Percentiles rank a stretch among this genome's conserved stretches.
Evolutionary conservation across 2,888 invertebrate genomes (phyloP).

Genomic region (Cabera pusaria): DNA sequence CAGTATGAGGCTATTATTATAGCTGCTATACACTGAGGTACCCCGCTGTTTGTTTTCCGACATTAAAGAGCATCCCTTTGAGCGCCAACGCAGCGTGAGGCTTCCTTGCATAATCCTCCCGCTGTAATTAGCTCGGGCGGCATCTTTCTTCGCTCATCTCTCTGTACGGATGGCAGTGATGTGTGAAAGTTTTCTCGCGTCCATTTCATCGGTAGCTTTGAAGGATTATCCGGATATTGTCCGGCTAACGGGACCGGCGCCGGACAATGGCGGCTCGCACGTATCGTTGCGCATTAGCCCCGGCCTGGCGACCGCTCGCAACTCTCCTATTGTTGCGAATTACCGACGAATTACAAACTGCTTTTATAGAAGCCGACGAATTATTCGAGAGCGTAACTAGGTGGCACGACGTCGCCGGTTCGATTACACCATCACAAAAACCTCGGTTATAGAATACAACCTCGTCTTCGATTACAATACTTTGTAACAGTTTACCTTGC

Average conservation of each 20-base stretch:
- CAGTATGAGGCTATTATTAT: conserved; percentile 27
- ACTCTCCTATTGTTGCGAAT: conserved; percentile 70
- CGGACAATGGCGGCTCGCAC: conserved; percentile 60
- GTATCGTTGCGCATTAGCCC: conserved; percentile 79
- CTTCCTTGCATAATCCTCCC: conserved; percentile 68
- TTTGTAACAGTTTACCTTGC: conserved; percentile 38
- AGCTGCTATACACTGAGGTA: conserved; percentile 33
- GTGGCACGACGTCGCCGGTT: conserved; percentile 62
- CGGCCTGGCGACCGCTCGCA: conserved; percentile 57
- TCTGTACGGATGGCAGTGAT: conserved; percentile 71
- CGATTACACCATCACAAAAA: conserved; percentile 47
- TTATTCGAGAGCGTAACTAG: conserved; percentile 74
- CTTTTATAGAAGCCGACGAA: conserved; percentile 58
- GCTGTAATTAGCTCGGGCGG: conserved; percentile 66
- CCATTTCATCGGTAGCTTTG: conserved; percentile 70
- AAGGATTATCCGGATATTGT: conserved; percentile 75
- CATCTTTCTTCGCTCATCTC: conserved; percentile 56
- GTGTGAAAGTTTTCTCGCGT: conserved; percentile 74
- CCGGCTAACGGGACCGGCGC: conserved; percentile 63
- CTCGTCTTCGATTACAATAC: conserved; percentile 34
- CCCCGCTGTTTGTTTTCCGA: conserved; percentile 74
- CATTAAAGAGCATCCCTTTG: conserved; percentile 54
- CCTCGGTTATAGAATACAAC: no score
- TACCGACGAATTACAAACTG: conserved; percentile 74
- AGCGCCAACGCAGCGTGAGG: conserved; percentile 56